These are phyloP conservation scores for Eupelmus urozonus DNA, from an alignment of 2,888 invertebrate genomes.

Conservation along the genomic window DNA sequence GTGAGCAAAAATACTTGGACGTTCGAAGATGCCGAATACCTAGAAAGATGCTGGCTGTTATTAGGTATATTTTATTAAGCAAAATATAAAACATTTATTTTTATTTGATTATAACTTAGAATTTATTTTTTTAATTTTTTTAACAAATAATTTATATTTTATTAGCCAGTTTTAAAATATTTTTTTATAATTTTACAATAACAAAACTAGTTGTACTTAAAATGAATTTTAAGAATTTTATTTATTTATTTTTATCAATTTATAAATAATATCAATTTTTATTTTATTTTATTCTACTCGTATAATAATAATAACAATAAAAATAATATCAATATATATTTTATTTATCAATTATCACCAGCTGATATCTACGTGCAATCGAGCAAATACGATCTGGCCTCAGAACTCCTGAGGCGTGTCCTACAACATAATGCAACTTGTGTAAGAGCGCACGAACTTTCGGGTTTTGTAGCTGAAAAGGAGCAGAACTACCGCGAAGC, in stretches of 20 bases:
- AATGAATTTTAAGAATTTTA: too few species aligned
- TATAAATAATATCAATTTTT: too few species aligned
- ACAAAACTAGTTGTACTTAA: too few species aligned
- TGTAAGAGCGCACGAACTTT: slow-evolving; percentile 92
- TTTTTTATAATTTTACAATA: too few species aligned
- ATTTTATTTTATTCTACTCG: too few species aligned
- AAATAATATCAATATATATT: too few species aligned
- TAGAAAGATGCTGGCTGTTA: slow-evolving; percentile 96
- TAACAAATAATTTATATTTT: too few species aligned
- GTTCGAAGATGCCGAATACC: slow-evolving; percentile 96
- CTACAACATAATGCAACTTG: slow-evolving; percentile 92
- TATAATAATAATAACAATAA: too few species aligned
- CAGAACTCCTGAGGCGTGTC: slow-evolving; percentile 87
- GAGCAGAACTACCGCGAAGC: slow-evolving; percentile 94
- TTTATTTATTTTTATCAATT: too few species aligned
- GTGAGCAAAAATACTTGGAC: slow-evolving; percentile 92
- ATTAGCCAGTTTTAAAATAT: too few species aligned
- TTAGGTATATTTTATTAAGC: slow-evolving; percentile 79
- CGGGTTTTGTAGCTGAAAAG: slow-evolving; percentile 92
- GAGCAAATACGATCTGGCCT: slow-evolving; percentile 91
- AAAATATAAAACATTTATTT: too few species aligned
- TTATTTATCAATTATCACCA: too few species aligned
- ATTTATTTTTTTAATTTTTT: neutral
- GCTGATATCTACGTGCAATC: slow-evolving; percentile 92
- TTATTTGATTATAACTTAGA: neutral